phyloP scores from a whole-genome alignment of 2,113 vertebrate species.

The Paratilapia polleni region DNA sequence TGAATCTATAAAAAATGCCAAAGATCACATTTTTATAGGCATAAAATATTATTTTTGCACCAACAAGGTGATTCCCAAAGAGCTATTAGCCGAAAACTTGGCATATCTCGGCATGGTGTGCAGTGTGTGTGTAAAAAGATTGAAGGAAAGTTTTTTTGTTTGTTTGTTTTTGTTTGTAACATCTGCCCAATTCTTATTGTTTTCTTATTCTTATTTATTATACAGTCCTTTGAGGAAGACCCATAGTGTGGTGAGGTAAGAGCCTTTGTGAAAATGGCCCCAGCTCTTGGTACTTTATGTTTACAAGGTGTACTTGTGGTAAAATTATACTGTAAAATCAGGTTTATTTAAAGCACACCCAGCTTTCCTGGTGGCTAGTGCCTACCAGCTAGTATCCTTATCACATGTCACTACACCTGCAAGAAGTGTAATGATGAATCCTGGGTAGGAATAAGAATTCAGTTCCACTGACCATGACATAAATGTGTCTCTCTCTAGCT shows the following conservation, averaged over 20 bases:
- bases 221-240: too few species aligned
- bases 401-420: neutral
- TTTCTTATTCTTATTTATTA: too few species aligned
- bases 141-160: too few species aligned
- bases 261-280: too few species aligned
- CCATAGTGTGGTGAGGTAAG: neutral
- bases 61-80: neutral
- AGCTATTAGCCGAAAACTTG: neutral
- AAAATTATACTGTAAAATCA: neutral
- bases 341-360: accelerated
- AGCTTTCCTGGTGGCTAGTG: neutral
- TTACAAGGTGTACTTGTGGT: accelerated
- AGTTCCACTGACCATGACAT: neutral
- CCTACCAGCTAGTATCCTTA: too few species aligned
- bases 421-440: accelerated
- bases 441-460: too few species aligned
- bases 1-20: accelerated
- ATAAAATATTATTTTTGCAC: accelerated
- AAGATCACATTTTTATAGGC: neutral
- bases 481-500: neutral
- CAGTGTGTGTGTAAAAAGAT: neutral
- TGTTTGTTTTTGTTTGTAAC: neutral
- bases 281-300: too few species aligned
- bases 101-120: neutral
- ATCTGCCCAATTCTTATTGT: neutral